phyloP scores from a whole-genome alignment of 2,797 vertebrate genomes.

The Rhinichthys osculus region DNA sequence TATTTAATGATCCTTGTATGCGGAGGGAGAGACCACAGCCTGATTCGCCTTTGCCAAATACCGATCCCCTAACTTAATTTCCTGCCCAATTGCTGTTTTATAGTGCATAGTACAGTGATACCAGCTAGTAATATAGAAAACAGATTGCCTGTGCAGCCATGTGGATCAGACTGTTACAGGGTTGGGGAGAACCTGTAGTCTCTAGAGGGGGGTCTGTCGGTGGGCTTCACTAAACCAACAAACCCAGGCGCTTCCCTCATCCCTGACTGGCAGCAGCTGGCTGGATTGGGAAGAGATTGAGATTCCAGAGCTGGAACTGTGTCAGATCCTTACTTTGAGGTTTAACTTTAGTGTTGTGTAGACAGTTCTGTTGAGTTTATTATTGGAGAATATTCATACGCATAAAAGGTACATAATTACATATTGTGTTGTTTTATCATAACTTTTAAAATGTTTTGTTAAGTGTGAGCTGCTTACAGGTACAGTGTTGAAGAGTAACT shows the following conservation, averaged over 20 bases:
- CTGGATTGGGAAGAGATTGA: slow-evolving; percentile 64
- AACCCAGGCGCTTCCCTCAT: slow-evolving; percentile 81
- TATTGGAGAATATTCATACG: background rate
- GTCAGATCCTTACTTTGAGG: slow-evolving; percentile 20
- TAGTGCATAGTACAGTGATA: slow-evolving; percentile 88
- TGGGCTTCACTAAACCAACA: slow-evolving; percentile 87
- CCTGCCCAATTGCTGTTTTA: slow-evolving; percentile 90
- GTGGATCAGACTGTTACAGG: slow-evolving; percentile 81
- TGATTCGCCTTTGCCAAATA: slow-evolving; percentile 85
- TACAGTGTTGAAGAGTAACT: background rate
- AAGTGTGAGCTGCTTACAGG: background rate
- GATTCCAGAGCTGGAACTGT: slow-evolving; percentile 47
- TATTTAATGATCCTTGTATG: slow-evolving; percentile 90
- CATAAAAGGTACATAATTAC: background rate
- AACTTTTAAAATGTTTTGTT: background rate
- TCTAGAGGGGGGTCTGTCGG: slow-evolving; percentile 82
- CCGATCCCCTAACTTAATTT: slow-evolving; percentile 90
- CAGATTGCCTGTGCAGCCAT: slow-evolving; percentile 86
- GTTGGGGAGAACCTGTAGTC: slow-evolving; percentile 81
- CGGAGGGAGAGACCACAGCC: slow-evolving; percentile 81
- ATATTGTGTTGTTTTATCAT: background rate
- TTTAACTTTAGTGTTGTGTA: slow-evolving; percentile 14
- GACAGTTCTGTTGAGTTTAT: background rate
- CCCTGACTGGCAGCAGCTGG: slow-evolving; percentile 85
- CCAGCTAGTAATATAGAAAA: slow-evolving; percentile 88